A percentile compares a stretch with the other conserved stretches of the same genome.
Evolutionary conservation across 2,113 vertebrate genomes (phyloP).

Genomic region (Aldabrachelys gigantea): DNA sequence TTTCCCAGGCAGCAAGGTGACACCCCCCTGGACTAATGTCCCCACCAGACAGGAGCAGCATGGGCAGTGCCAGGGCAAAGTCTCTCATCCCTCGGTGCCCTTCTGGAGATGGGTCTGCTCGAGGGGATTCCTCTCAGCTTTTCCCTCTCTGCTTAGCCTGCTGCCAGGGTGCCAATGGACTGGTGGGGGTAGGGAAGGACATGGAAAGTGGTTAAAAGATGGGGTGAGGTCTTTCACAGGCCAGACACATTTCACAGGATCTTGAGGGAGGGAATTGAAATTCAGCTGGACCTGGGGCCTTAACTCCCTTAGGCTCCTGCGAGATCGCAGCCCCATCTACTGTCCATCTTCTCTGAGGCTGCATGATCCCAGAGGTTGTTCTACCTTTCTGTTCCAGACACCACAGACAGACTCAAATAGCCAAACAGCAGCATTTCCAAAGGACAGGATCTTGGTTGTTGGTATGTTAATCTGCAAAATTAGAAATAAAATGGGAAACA

Average conservation of each 20-base stretch:
- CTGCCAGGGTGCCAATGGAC: background rate
- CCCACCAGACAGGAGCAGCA: background rate
- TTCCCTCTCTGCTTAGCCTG: background rate
- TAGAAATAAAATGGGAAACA: background rate
- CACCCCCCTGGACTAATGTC: background rate
- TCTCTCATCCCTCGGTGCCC: background rate
- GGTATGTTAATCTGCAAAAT: background rate
- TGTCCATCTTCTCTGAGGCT: background rate
- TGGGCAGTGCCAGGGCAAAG: background rate
- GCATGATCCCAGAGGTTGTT: background rate
- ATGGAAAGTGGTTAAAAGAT: background rate
- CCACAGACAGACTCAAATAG: background rate
- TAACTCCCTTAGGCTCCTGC: too few relatives aligned
- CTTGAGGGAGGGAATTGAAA: background rate
- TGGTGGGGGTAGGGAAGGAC: background rate
- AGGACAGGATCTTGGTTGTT: background rate
- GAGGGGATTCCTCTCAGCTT: background rate
- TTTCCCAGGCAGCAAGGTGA: too few relatives aligned
- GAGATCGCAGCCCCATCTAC: background rate
- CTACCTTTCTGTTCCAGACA: background rate
- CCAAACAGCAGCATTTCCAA: background rate
- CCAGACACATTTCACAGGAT: background rate
- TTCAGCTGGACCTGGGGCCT: too few relatives aligned
- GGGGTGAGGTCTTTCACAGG: background rate
- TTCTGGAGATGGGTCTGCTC: background rate